Evolutionary conservation across 2,113 vertebrate species (phyloP).

Genomic region (Heloderma charlesbogerti): DNA sequence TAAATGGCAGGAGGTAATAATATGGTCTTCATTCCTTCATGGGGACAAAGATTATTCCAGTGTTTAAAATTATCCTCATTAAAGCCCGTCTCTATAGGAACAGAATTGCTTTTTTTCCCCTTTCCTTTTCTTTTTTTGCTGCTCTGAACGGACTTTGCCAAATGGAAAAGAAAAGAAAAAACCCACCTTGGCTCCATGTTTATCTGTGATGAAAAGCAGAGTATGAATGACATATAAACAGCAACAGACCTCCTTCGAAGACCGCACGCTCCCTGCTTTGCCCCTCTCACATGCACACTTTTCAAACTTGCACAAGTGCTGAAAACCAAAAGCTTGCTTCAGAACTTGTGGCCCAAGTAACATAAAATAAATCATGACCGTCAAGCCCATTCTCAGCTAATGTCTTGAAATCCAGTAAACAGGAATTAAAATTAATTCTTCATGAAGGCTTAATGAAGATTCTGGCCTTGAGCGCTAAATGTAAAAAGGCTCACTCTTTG

Average conservation of each 20-base stretch:
- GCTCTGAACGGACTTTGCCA: background rate
- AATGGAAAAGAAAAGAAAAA: background rate
- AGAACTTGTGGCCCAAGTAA: conserved; percentile 19
- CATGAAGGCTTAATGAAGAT: conserved; percentile 43
- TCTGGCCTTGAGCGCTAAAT: conserved; percentile 50
- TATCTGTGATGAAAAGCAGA: background rate
- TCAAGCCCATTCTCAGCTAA: conserved; percentile 48
- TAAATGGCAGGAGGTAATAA: background rate
- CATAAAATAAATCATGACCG: conserved; percentile 37
- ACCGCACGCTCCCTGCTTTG: background rate
- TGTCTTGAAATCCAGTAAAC: conserved; percentile 49
- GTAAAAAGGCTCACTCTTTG: background rate
- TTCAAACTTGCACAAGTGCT: fast-evolving
- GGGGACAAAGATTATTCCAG: conserved; percentile 2
- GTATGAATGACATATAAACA: conserved; percentile 3
- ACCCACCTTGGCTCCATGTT: background rate
- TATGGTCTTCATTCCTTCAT: background rate
- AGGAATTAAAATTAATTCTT: conserved; percentile 53
- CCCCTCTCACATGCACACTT: background rate
- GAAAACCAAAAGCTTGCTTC: conserved; percentile 11
- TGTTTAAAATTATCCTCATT: conserved; percentile 13
- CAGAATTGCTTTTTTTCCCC: no score
- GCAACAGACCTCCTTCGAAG: background rate
- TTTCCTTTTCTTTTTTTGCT: background rate
- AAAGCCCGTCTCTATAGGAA: conserved; percentile 15